Base-by-base conservation (phyloP, 2,113 vertebrate species). In the Syrmaticus mikado region DNA sequence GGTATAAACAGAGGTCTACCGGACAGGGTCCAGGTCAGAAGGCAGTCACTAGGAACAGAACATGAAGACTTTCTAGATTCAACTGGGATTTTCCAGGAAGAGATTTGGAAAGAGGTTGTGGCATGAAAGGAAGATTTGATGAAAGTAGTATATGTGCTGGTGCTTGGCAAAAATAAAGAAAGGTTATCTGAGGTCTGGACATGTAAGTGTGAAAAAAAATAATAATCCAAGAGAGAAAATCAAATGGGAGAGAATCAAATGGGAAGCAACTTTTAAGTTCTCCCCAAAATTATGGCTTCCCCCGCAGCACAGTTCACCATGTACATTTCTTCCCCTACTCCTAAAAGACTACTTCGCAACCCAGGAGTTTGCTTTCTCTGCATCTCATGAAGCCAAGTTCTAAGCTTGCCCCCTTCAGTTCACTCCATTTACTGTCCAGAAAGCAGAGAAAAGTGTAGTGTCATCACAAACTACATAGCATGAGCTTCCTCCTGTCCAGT, bases 381-480 rank as follows among this genome's bases (percentile, higher is more conserved):
- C 48, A 48, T 32, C 41, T 19, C 82, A 28, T 79, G 87, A 93
- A 92, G 93, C 46, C 74, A 92, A 95, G 89, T 84, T 90, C 52
- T 89, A 94, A 91, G 91, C 84, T 92, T 95, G 40, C 78, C 78
- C 81, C 74, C 87, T 94, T 93, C 93, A 94, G 74, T 90, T 94
- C 65, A 71, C 68, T 95, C 50, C 60, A 90, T 86, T 93, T 88
- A 84, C 86, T 92, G 91, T 58, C 65, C 94, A 90, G 77, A 90
- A 81, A 81, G 40, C 65, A 55, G 28, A 81, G 41, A 71, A 93
- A 88, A 93, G 50, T 85, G 76, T 73, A 62, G 41, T 32, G 41
- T 67, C 70, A 58, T 73, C 82, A 38, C 40, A 82, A 77, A 57
- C 66, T 72, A 18, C 28, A 57, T 73, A 89, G 22, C 58, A 57